Conservation (phyloP, 2,888 invertebrate genomes). For the Melinaea menophilus region DNA sequence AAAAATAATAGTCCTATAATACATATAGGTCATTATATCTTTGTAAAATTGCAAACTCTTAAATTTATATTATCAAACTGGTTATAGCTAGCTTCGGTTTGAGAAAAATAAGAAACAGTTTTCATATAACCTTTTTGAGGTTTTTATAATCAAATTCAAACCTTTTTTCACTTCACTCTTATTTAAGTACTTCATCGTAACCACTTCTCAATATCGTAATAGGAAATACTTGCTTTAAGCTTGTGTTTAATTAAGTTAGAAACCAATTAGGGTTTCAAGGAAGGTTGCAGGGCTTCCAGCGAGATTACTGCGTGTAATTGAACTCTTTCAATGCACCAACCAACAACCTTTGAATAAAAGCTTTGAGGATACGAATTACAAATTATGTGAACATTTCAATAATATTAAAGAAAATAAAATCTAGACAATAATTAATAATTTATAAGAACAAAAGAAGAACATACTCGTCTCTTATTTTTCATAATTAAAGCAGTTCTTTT, state of each 20-base stretch:
- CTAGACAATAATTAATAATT: neutral
- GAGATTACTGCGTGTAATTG: constrained; percentile 23
- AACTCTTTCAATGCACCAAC: constrained; percentile 11
- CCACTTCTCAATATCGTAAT: constrained; percentile 5
- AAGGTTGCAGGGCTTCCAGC: constrained; percentile 24
- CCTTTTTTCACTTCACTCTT: no score
- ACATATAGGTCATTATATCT: no score
- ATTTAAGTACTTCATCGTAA: no score
- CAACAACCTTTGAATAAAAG: constrained; percentile 1
- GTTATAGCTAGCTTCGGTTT: no score
- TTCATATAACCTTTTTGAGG: no score
- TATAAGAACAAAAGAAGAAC: neutral
- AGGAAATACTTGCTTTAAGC: constrained; percentile 18
- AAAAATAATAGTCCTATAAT: no score
- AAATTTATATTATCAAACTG: no score
- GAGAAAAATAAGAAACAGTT: no score
- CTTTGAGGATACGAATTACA: constrained; percentile 11
- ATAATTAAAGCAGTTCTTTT: constrained; percentile 11
- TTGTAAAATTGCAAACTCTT: no score
- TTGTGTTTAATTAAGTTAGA: constrained; percentile 27
- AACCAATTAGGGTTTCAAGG: constrained; percentile 26
- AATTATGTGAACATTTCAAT: neutral
- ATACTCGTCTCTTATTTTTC: no score
- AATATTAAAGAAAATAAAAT: neutral
- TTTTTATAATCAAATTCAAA: no score